A percentile compares a stretch with the other conserved stretches of the same genome.
phyloP scores from a whole-genome alignment of 2,113 vertebrate species.

The Anseranas semipalmata region DNA sequence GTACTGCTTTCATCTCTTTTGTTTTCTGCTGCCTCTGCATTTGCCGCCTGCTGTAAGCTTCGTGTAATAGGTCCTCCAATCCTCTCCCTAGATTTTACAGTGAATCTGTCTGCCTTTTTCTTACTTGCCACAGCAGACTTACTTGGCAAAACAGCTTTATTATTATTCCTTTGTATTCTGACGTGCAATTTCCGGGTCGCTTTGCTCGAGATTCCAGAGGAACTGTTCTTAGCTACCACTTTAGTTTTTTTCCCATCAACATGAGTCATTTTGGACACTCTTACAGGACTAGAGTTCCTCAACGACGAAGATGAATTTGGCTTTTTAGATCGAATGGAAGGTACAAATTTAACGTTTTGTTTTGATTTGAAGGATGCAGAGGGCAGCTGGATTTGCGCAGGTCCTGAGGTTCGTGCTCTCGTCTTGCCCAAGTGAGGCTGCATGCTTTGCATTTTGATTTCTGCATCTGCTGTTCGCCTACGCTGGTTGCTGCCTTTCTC shows the following conservation, averaged over 20 bases:
- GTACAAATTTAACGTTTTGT: slow-evolving; percentile 77
- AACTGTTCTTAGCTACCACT: slow-evolving; percentile 65
- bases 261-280: slow-evolving; percentile 78
- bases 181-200: slow-evolving; percentile 80
- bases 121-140: slow-evolving; percentile 75
- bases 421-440: slow-evolving; percentile 89
- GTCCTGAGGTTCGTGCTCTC: slow-evolving; percentile 80
- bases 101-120: slow-evolving; percentile 83
- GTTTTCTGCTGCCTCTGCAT: slow-evolving; percentile 77
- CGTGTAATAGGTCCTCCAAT: slow-evolving; percentile 78
- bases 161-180: slow-evolving; percentile 81
- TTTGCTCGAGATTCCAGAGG: slow-evolving; percentile 80
- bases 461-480: slow-evolving; percentile 76
- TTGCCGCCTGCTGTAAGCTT: slow-evolving; percentile 83
- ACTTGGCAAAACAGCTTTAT: slow-evolving; percentile 77
- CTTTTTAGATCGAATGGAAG: slow-evolving; percentile 79
- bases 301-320: slow-evolving; percentile 67
- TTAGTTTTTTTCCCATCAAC: slow-evolving; percentile 80
- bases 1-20: slow-evolving; percentile 81
- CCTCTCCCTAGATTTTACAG: slow-evolving; percentile 77
- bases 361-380: slow-evolving; percentile 73
- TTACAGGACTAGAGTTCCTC: slow-evolving; percentile 83
- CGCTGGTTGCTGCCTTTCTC: slow-evolving; percentile 80
- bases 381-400: slow-evolving; percentile 64
- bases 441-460: slow-evolving; percentile 85